Base-by-base conservation (phyloP, 1,140 invertebrate species). In the Trachymyrmex cornetzi region DNA sequence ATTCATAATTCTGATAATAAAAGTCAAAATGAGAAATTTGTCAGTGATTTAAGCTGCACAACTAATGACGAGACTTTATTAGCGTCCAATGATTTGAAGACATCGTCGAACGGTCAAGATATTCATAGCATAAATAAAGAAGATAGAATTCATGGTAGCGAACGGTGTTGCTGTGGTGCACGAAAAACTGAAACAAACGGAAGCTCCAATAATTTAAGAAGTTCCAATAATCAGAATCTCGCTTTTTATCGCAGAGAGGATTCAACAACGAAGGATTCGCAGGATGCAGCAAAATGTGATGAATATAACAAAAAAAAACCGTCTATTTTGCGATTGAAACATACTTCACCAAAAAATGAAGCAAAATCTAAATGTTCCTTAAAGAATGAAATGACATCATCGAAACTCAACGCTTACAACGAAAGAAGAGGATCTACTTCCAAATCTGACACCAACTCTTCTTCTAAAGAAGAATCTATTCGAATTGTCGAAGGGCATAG, bases 391-490 rank as follows among this genome's bases (percentile, higher is more conserved):
- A 16, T 72, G 44, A 77, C 86, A 14, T 86, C 87, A 12, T 22
- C 72, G 0, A 93, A 92, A 55, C 67, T 77, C 11, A 89, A 93
- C 22, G 69, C 74, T 6, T 77, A 79, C 1, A 59, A 72, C 4
- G 90, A 92, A 55, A 89, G 80, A 34, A 91, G 86, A 71, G 91
- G 86, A 14, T 88, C 86, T 2, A 92, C 87, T n/a, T 79, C 91
- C 0, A 92, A 90, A 57, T 86, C 85, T 19, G 90, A 92, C 11
- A 11, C 24, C 34, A 87, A 59, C 50, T 80, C 77, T 1, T 90
- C 82, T 16, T 90, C 92, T 0, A 92, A 48, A 71, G 92, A 92
- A 14, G 86, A 79, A 30, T 88, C 88, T 2, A 64, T 88, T 2
- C 85, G 87, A 16, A 79, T 87, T 24, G 69, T 89, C 0, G 87